Evolutionary conservation across 2,797 vertebrate species (phyloP).

Genomic region (Mallotus villosus): DNA sequence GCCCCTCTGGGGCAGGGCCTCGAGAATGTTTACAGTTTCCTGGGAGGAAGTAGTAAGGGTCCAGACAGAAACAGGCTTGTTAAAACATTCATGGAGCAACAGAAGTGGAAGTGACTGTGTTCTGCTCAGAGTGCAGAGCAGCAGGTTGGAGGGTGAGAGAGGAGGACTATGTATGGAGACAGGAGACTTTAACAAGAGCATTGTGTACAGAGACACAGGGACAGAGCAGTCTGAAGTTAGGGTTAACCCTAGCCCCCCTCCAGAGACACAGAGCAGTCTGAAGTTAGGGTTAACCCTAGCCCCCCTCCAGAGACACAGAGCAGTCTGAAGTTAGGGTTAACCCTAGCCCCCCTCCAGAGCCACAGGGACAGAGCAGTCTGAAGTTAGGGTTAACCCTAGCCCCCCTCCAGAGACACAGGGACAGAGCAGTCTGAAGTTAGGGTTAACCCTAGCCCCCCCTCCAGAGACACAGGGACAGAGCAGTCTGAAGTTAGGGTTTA

Average conservation of each 20-base stretch:
- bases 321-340: no score
- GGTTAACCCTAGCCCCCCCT: neutral
- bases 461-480: neutral
- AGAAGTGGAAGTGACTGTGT: neutral
- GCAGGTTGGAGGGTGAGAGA: neutral
- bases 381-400: no score
- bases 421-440: no score
- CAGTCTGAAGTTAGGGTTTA: no score
- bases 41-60: neutral
- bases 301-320: no score
- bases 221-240: no score
- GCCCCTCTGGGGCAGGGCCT: no score
- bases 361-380: no score
- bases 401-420: no score
- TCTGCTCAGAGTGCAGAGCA: neutral
- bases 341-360: neutral
- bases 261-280: neutral
- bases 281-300: no score
- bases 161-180: neutral
- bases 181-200: neutral
- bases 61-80: neutral
- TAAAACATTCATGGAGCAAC: neutral
- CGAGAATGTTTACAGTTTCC: neutral
- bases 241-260: neutral
- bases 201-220: no score